Conservation (phyloP, 2,113 vertebrate species). For the Anarrhichthys ocellatus region DNA sequence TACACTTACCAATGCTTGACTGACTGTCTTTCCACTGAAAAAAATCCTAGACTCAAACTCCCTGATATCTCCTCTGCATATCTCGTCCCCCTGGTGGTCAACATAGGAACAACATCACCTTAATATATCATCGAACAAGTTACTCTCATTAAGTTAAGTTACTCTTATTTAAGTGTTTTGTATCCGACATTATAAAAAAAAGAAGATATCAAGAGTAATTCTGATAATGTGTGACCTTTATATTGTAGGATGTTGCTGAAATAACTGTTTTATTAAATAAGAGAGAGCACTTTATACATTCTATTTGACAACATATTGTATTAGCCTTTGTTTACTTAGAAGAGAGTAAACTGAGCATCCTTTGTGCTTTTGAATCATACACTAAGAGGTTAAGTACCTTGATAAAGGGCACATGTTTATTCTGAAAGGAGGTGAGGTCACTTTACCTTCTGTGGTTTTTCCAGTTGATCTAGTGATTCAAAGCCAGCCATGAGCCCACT, state of each 20-base stretch:
- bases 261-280: not conserved
- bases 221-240: not conserved
- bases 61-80: conserved; percentile 30
- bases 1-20: not conserved
- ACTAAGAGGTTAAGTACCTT: not conserved
- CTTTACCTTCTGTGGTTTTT: not conserved
- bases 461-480: not conserved
- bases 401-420: conserved; percentile 5
- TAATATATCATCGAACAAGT: not conserved
- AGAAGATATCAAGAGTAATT: not conserved
- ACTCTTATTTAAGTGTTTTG: not conserved
- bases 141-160: not conserved
- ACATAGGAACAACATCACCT: conserved; percentile 33
- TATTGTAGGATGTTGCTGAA: not conserved
- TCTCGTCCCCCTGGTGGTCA: conserved; percentile 73
- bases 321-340: conserved; percentile 1
- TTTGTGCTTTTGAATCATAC: conserved; percentile 9
- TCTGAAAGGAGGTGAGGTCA: not conserved
- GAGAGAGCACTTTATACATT: not conserved
- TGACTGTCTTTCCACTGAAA: conserved; percentile 4
- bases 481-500: not conserved
- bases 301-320: not conserved
- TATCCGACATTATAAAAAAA: not conserved
- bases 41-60: conserved; percentile 6
- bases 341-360: not conserved